A percentile compares a stretch with the other conserved stretches of the same genome.
phyloP scores from a whole-genome alignment of 2,888 invertebrate genomes.

The Fragum sueziense region DNA sequence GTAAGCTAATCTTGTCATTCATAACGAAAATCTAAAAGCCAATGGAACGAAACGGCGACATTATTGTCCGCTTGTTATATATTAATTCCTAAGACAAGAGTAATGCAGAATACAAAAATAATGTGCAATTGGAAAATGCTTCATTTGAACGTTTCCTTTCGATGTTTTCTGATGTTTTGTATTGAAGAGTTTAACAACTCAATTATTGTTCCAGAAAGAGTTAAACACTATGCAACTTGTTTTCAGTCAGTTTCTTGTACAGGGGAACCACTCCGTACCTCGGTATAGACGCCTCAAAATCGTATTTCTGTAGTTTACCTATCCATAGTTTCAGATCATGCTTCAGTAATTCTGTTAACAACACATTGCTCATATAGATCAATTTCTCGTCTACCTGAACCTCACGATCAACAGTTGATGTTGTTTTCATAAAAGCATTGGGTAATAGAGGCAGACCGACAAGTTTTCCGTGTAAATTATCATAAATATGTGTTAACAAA shows the following conservation, averaged over 20 bases:
- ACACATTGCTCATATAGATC: constrained; percentile 4
- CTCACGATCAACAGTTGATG: background rate
- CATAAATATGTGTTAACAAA: background rate
- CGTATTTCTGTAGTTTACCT: constrained; percentile 38
- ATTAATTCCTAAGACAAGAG: no score
- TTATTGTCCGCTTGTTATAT: no score
- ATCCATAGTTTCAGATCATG: constrained; percentile 49
- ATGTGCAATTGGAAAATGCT: no score
- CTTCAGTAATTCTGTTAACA: constrained; percentile 5
- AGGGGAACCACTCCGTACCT: constrained; percentile 11
- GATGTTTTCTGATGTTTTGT: no score
- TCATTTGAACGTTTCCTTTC: no score
- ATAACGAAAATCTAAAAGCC: no score
- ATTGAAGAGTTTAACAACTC: no score
- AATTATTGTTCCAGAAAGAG: no score
- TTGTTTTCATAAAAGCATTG: constrained; percentile 12
- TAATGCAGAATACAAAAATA: no score
- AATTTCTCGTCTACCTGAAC: background rate
- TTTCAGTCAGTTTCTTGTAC: constrained; percentile 11
- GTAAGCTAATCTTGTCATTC: no score
- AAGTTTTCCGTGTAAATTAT: constrained; percentile 1
- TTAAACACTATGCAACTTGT: background rate
- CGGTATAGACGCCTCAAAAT: constrained; percentile 22
- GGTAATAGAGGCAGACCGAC: background rate
- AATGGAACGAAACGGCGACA: no score